Evolutionary conservation across 1,140 invertebrate species (phyloP), one percentile per base, ranked within the genome.

Genomic region (Phymastichus coffea): DNA sequence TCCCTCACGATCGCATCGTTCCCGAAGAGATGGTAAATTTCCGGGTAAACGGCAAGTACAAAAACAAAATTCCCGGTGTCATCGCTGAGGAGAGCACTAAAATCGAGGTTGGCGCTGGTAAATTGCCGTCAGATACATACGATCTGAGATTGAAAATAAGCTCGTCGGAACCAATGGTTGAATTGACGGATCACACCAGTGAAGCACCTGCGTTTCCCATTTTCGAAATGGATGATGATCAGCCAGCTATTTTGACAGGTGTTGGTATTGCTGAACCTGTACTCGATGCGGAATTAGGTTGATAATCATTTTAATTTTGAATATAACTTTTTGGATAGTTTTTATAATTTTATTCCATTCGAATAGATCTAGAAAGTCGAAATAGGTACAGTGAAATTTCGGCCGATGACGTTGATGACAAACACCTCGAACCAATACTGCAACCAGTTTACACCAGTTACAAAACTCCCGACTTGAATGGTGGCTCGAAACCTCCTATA

Each of bases 381-480:
- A 76, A 75, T 63, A 64, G 63, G 2, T 74, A 68, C 52, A 68
- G 71, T 0, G 68, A 70, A 2, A 71, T 72, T 0, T 53, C 65
- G 35, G 59, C 63, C 0, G 63, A 55, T 2, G 63, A 64, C 10
- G 44, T 63, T 1, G 54, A 67, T 10, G 63, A 65, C 0, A 55
- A 68, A 8, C 8, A 41, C 47, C 46, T 1, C 62, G 12, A 52
- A 26, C 15, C 3, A n/a, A n/a, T n/a, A n/a, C 37, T 22, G 1
- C 41, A 53, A 26, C 57, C 52, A 0, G 68, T 86, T 47, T 88
- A 88, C 55, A 87, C 85, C 6, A 87, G 86, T 65, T 88, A 87
- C 68, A 85, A 84, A 23, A 82, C 85, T 51, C 84, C 85, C 2
- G 81, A 85, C 54, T 79, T 85, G 66, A 78, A 70, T 28, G 76